These are phyloP conservation scores for Eulemur rubriventer DNA, from an alignment of 2,797 vertebrate species.

Conservation along the genomic window DNA sequence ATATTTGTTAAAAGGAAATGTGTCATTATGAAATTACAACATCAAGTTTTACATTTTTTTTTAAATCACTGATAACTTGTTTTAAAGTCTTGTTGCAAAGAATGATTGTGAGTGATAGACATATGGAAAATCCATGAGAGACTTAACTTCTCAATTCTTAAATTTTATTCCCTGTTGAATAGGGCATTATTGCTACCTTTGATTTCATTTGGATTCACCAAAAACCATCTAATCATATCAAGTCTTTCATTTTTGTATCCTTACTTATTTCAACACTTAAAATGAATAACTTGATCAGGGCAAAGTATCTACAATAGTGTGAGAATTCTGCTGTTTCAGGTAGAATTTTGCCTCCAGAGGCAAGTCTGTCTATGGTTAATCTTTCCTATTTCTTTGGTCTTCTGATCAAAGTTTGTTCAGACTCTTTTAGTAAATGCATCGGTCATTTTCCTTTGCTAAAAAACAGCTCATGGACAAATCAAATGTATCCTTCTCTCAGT, in stretches of 20 bases:
- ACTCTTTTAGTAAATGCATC: background rate
- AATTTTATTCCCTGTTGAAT: background rate
- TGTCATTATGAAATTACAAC: background rate
- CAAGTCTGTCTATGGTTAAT: background rate
- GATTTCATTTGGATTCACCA: background rate
- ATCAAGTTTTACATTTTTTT: background rate
- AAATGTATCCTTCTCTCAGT: slow-evolving; percentile 38
- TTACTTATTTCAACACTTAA: background rate
- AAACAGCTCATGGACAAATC: background rate
- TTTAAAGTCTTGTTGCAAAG: background rate
- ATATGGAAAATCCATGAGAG: background rate
- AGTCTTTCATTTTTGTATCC: background rate
- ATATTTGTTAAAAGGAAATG: background rate
- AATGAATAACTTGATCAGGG: slow-evolving; percentile 2
- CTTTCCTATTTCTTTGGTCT: slow-evolving; percentile 52
- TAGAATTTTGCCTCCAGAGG: slow-evolving; percentile 16
- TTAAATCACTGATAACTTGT: background rate
- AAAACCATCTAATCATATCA: background rate
- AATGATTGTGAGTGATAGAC: background rate
- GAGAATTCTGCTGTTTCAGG: slow-evolving; percentile 27
- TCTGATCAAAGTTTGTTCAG: slow-evolving; percentile 47
- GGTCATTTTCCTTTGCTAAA: slow-evolving; percentile 47
- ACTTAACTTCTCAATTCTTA: background rate
- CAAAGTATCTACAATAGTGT: background rate
- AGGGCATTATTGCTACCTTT: background rate